A percentile compares a stretch with the other conserved stretches of the same genome.
phyloP scores from a whole-genome alignment of 2,797 vertebrate genomes.

The Characodon lateralis region DNA sequence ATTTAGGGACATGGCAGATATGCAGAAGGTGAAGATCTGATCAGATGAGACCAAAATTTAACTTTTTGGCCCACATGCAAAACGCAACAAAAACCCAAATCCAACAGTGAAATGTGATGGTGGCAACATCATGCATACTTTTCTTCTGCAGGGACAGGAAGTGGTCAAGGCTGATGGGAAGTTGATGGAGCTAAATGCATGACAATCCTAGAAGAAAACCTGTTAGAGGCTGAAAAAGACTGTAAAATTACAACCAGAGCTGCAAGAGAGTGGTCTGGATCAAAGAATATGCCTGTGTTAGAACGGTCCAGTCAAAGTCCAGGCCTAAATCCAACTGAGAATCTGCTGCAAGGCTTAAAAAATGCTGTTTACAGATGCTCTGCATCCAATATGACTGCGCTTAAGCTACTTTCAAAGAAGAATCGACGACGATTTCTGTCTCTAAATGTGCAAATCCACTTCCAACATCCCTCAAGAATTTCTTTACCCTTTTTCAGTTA shows the following conservation, averaged over 20 bases:
- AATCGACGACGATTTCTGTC: neutral
- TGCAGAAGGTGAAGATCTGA: too few species aligned
- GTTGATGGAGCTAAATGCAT: neutral
- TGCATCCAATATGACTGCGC: neutral
- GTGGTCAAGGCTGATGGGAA: too few species aligned
- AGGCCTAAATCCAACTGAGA: neutral
- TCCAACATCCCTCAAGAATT: too few species aligned
- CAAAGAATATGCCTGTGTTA: neutral
- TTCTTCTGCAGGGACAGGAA: too few species aligned
- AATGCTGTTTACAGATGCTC: neutral
- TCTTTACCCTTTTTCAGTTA: neutral
- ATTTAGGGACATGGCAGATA: too few species aligned
- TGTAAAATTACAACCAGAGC: neutral
- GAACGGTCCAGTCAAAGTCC: neutral
- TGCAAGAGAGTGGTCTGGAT: neutral
- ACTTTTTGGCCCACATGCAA: too few species aligned
- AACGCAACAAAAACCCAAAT: too few species aligned
- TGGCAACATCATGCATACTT: too few species aligned
- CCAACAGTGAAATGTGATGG: too few species aligned
- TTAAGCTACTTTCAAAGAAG: neutral
- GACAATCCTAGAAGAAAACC: neutral
- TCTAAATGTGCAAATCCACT: neutral
- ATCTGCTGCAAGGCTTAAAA: neutral
- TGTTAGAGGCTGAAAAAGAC: neutral
- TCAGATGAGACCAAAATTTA: too few species aligned